Base-by-base conservation (phyloP, 2,888 invertebrate genomes). In the Trichogramma evanescens region DNA sequence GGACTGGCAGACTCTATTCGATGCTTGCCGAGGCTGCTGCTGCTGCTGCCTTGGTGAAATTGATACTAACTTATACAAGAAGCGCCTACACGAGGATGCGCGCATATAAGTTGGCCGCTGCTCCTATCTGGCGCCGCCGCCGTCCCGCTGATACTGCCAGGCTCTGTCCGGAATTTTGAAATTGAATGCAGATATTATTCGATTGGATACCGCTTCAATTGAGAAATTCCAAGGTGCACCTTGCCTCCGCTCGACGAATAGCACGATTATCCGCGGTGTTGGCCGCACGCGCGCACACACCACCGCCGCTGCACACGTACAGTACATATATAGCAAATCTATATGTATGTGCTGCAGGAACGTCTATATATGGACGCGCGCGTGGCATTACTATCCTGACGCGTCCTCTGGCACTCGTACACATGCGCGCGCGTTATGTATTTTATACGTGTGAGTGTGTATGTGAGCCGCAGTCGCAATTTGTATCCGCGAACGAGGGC, bases 161-260 rank as follows among this genome's bases (percentile, higher is more conserved):
- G 26, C 26, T 26, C 26, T 26, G 26, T 26, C 26, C 40, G 63
- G 63, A 63, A 63, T 63, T 61, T 61, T 58, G 58, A 63, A 63
- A 61, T 63, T 61, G 61, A 63, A 63, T 55, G 43, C 59, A 54
- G 63, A 63, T 60, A 63, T 63, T 60, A 63, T 63, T 63, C 59
- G 63, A 63, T 60, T 56, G 49, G 52, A 56, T 56, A 10, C 26
- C 54, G 42, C 42, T 58, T 39, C 59, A 63, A 63, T 63, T 55
- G 63, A 54, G 59, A 63, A 63, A 63, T 63, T 60, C 60, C 60
- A 60, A 41, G n/a, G 51, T 13, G 26, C 51, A 51, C 10, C 51
- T 13, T 6, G 5, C 8, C 48, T 38, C 46, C 50, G 41, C 45
- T 26, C 42, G 38, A 26, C 53, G 4, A 9, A 55, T 13, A n/a